Base-by-base conservation (phyloP, 1,140 invertebrate genomes). In the Geopemphigus sp. region DNA sequence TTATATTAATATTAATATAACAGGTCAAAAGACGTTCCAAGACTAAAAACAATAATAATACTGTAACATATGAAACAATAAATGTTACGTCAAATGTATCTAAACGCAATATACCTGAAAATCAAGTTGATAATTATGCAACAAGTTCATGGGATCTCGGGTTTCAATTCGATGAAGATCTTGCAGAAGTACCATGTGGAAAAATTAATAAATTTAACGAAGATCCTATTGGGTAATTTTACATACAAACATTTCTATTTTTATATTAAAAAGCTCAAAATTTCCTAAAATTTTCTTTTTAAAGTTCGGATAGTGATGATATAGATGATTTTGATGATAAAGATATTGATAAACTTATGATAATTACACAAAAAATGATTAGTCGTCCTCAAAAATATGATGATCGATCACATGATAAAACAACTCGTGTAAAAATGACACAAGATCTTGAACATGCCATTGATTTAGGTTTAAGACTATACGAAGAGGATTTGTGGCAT, bases 161-260 rank as follows among this genome's bases (percentile, higher is more conserved):
- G 85, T 98, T 99, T 87, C 93, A 97, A 87, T 97, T 98, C 87
- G 97, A 99, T 85, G 96, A 98, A 87, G 97, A 99, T 85, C 86
- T 97, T 54, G 92, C 95, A 82, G 88, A 80, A 87, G 89, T 90
- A 24, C 90, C 91, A 26, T 89, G 88, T 81, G 92, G 90, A 84
- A 90, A 93, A 82, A 90, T 92, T 80, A 95, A 96, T 87, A 93
- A 92, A 64, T 97, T 96, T 84, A 93, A 92, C 22, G 89, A 91
- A 84, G 39, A 78, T 63, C 74, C 74, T 45, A 61, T 63, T 26
- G 90, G 88, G 89, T 90, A 84, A 81, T 81, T 57, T 56, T 47
- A 29, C 54, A 39, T 53, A 29, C 29, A 50, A 50, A 50, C 53
- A 56, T 68, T 78, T 66, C 22, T 26, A 24, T 14, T 50, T n/a